Conservation (phyloP, 2,113 vertebrate species). For the Pogonocichla stellata region DNA sequence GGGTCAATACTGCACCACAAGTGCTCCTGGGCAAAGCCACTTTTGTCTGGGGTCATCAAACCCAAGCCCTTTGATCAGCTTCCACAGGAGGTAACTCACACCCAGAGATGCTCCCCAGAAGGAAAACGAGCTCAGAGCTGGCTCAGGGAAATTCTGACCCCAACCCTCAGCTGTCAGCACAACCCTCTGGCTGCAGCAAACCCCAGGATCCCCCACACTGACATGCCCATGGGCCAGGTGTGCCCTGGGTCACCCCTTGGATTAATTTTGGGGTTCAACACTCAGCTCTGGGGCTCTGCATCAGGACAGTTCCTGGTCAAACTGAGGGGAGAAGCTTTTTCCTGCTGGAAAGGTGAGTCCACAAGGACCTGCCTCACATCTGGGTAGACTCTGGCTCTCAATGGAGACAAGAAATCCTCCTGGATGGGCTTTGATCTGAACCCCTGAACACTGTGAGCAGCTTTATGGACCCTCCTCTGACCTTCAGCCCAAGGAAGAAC, state of each 20-base stretch:
- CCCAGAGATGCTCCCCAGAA: neutral
- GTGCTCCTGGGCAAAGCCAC: neutral
- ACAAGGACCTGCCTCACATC: fast-evolving
- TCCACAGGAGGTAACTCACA: neutral
- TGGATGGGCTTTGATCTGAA: fast-evolving
- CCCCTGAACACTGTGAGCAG: neutral
- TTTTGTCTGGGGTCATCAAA: neutral
- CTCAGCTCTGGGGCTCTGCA: neutral
- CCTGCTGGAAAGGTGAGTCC: neutral
- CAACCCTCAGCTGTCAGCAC: neutral
- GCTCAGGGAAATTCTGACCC: neutral
- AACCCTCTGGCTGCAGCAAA: neutral
- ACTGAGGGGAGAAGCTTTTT: neutral
- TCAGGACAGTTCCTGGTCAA: fast-evolving
- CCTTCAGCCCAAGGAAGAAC: neutral
- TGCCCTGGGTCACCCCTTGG: neutral
- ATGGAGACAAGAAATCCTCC: neutral
- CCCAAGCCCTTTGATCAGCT: neutral
- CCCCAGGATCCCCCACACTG: neutral
- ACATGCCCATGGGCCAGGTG: fast-evolving
- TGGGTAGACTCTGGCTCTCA: fast-evolving
- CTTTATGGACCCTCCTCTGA: neutral
- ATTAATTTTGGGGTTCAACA: neutral
- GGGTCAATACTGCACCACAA: neutral
- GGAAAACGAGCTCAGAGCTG: neutral